A percentile compares a stretch with the other conserved stretches of the same genome.
Evolutionary conservation across 1,140 invertebrate species (phyloP).

Genomic region (Sminthurides bifidus): DNA sequence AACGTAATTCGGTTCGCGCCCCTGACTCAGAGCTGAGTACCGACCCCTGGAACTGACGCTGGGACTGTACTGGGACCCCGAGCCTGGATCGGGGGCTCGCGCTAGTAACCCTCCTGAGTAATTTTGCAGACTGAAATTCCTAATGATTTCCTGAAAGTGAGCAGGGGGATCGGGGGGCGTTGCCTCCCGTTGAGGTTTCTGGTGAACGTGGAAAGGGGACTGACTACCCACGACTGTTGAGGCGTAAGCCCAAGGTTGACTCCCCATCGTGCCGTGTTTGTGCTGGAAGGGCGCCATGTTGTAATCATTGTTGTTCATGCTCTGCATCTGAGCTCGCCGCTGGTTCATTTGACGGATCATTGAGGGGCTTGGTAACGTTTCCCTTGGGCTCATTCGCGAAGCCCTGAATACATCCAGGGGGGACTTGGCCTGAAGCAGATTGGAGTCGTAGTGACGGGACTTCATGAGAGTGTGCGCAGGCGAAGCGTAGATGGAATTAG

Average conservation of each 20-base stretch:
- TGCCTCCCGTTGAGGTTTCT: background rate
- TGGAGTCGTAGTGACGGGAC: too few species aligned
- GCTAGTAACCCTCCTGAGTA: slow-evolving; percentile 9
- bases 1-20: too few species aligned
- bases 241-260: slow-evolving; percentile 21
- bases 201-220: too few species aligned
- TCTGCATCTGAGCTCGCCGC: background rate
- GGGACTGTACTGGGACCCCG: slow-evolving; percentile 1
- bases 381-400: slow-evolving; percentile 46
- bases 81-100: slow-evolving; percentile 16
- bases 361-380: slow-evolving; percentile 7
- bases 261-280: background rate
- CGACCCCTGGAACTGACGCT: slow-evolving; percentile 15
- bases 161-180: background rate
- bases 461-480: too few species aligned
- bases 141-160: background rate
- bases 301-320: background rate
- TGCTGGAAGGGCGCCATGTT: background rate
- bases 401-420: too few species aligned
- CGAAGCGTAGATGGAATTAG: too few species aligned
- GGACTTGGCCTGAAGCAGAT: too few species aligned
- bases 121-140: background rate
- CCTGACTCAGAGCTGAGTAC: slow-evolving; percentile 16
- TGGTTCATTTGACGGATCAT: background rate
- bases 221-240: background rate